phyloP scores from a whole-genome alignment of 2,888 invertebrate genomes.

The Eupeodes latifasciatus region DNA sequence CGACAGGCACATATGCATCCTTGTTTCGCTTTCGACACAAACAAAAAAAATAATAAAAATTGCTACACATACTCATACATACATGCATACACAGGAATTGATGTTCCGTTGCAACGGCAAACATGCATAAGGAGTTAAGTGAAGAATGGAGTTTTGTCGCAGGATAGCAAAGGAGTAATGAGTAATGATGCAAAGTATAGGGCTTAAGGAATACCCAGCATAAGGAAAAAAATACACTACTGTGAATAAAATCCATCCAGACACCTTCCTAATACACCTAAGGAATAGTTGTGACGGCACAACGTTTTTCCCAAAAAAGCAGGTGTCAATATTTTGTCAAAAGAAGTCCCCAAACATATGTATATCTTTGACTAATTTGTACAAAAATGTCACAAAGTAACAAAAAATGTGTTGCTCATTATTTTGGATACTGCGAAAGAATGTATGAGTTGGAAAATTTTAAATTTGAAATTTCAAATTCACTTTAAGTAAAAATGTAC shows the following conservation, averaged over 20 bases:
- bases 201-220: slow-evolving; percentile 13
- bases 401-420: too few species aligned
- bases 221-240: not conserved
- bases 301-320: too few species aligned
- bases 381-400: too few species aligned
- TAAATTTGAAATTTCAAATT: too few species aligned
- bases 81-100: slow-evolving; percentile 4
- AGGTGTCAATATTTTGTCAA: too few species aligned
- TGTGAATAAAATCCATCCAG: not conserved
- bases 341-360: too few species aligned
- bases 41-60: slow-evolving; percentile 8
- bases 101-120: slow-evolving; percentile 58
- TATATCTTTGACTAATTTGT: too few species aligned
- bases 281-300: too few species aligned
- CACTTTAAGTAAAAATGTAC: too few species aligned
- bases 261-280: too few species aligned
- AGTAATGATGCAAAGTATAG: slow-evolving; percentile 45
- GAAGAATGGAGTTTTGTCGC: slow-evolving; percentile 57
- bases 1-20: slow-evolving; percentile 56
- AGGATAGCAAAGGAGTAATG: slow-evolving; percentile 54
- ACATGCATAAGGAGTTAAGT: slow-evolving; percentile 53
- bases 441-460: too few species aligned
- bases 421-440: too few species aligned
- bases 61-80: slow-evolving; percentile 34
- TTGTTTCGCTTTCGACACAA: slow-evolving; percentile 8